Conservation (phyloP, 2,888 invertebrate genomes). For the Orchesellides sinensis region DNA sequence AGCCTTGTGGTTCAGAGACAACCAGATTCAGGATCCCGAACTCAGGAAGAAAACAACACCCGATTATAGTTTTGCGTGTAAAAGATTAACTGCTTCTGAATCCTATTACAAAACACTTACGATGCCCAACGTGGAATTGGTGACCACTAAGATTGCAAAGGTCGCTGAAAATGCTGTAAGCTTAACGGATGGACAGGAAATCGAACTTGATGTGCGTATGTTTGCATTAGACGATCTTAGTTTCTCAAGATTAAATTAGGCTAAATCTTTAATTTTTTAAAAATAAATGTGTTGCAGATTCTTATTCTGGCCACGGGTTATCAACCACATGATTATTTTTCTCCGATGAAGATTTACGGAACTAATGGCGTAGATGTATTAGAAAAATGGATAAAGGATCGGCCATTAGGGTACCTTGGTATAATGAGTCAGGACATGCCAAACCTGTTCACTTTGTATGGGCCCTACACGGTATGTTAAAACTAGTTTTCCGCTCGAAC, state of each 20-base stretch:
- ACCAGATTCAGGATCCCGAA: slow-evolving; percentile 40
- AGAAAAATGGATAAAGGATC: background rate
- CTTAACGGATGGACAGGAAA: slow-evolving; percentile 32
- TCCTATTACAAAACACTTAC: slow-evolving; percentile 41
- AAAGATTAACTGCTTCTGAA: slow-evolving; percentile 48
- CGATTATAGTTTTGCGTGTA: slow-evolving; percentile 59
- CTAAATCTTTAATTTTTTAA: too few relatives aligned
- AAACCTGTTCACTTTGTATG: background rate
- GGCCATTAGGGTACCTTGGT: background rate
- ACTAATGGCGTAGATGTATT: slow-evolving; percentile 47
- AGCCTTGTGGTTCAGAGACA: slow-evolving; percentile 19
- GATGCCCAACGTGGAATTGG: slow-evolving; percentile 41
- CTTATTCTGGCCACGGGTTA: slow-evolving; percentile 64
- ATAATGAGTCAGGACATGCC: background rate
- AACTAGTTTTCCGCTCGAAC: background rate
- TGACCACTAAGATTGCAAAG: slow-evolving; percentile 27
- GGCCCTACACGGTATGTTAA: background rate
- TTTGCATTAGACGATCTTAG: too few relatives aligned
- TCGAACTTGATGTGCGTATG: slow-evolving; percentile 53
- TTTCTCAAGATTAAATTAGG: too few relatives aligned
- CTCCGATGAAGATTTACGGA: slow-evolving; percentile 53
- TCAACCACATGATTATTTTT: slow-evolving; percentile 58
- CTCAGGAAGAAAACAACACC: slow-evolving; percentile 48
- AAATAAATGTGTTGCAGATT: slow-evolving; percentile 5
- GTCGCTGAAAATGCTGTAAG: slow-evolving; percentile 34